Base-by-base conservation (phyloP, 2,113 vertebrate species). In the Pseudopodoces humilis region DNA sequence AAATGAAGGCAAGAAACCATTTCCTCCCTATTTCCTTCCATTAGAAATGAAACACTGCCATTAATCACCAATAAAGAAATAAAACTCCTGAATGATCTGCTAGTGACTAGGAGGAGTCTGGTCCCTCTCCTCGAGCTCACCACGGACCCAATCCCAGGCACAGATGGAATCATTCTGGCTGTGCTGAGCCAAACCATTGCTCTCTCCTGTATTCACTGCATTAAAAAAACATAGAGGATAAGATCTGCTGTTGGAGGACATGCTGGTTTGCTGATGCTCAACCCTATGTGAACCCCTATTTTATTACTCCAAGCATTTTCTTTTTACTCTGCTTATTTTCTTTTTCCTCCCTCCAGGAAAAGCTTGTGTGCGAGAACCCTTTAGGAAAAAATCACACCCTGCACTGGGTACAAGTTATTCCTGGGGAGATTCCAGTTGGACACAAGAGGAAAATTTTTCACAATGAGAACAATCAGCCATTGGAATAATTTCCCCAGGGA, bases 21-120 rank as follows among this genome's bases (percentile, higher is more conserved):
- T 97, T 96, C 95, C 93, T 95, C 90, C 86, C 49, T 39, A 79
- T 92, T 95, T 92, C 94, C 93, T 95, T 96, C 94, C 93, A 93
- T 92, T 92, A 78, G 83, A 90, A 94, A 88, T 0, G 37, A 88
- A 95, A 80, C 86, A 31, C 90, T 71, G 65, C 77, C 82, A 94
- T 97, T 79, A 95, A 95, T 97, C 92, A 95, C 46, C 43, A 23
- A 27, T 71, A 76, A 94, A 96, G 88, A 88, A 93, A 94, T 88
- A 90, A 92, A 88, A 19, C 50, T 31, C 75, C 49, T 50, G 11
- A 75, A 76, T 0, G 3, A 79, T 33, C 79, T 76, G 78, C 78
- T 49, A 6, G 62, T 14, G 78, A 41, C 11, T 35, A 39, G 59
- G 9, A 3, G 14, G 63, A 80, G 63, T 16, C n/a, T 46, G 46